Evolutionary conservation across 1,140 invertebrate species (phyloP).

Genomic region (Bombus soroeensis): DNA sequence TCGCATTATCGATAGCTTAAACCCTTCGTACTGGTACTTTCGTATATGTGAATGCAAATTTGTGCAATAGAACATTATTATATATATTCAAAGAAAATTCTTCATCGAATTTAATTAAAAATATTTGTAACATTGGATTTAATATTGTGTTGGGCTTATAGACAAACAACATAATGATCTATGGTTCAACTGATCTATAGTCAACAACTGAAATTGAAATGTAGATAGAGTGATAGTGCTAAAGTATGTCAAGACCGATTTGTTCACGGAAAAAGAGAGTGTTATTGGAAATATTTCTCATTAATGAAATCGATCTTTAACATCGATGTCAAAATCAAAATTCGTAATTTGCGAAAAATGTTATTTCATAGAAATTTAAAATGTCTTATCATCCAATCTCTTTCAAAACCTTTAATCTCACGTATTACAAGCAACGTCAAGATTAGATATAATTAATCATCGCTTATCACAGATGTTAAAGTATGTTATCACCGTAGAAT

Average conservation of each 20-base stretch:
- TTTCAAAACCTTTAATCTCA: background rate
- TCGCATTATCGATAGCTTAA: background rate
- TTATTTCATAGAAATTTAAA: background rate
- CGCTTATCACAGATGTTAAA: background rate
- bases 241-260: background rate
- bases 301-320: background rate
- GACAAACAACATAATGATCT: background rate
- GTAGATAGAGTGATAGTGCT: background rate
- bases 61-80: background rate
- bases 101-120: background rate
- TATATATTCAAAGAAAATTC: background rate
- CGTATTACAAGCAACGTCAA: background rate
- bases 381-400: background rate
- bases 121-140: background rate
- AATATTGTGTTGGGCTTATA: background rate
- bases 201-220: background rate
- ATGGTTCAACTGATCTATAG: no score
- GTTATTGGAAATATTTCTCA: background rate
- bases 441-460: constrained; percentile 14
- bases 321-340: background rate
- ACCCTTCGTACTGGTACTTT: background rate
- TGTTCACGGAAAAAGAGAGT: background rate
- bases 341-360: background rate
- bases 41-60: background rate
- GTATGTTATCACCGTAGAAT: background rate